Evolutionary conservation across 1,140 invertebrate species (phyloP).

Genomic region (Drosophila biarmipes): DNA sequence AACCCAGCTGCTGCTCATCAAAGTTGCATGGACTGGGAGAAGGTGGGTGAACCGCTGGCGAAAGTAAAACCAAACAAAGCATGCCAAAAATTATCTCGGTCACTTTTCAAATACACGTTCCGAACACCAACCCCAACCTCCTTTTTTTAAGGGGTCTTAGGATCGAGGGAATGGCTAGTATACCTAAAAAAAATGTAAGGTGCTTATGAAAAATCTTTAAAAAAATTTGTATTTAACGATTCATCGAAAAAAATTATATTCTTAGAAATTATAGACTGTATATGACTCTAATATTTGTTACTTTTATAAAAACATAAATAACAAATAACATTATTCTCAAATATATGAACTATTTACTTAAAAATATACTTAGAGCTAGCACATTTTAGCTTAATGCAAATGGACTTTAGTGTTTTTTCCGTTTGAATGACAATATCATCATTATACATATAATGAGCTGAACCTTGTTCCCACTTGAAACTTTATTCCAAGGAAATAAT

Average conservation of each 20-base stretch:
- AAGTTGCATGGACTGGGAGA: constrained; percentile 56
- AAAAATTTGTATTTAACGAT: no score
- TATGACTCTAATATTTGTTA: no score
- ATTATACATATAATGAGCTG: background rate
- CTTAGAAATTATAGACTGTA: no score
- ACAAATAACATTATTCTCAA: no score
- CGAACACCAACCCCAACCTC: constrained; percentile 23
- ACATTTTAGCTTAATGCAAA: no score
- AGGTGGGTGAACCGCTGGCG: constrained; percentile 32
- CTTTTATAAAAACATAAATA: no score
- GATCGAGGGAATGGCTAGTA: background rate
- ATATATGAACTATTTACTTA: no score
- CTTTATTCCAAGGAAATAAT: background rate
- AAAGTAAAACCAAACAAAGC: constrained; percentile 77
- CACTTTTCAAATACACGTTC: constrained; percentile 81
- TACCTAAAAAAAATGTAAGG: background rate
- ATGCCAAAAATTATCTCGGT: constrained; percentile 81
- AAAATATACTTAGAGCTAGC: no score
- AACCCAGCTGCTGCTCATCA: constrained; percentile 74
- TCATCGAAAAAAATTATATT: no score
- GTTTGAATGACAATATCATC: no score
- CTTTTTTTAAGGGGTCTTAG: constrained; percentile 13
- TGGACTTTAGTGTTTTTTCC: no score
- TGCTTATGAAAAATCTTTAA: no score
- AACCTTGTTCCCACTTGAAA: background rate